These are phyloP conservation scores for Phyllopteryx taeniolatus DNA, from an alignment of 2,113 vertebrate genomes.

Conservation along the genomic window DNA sequence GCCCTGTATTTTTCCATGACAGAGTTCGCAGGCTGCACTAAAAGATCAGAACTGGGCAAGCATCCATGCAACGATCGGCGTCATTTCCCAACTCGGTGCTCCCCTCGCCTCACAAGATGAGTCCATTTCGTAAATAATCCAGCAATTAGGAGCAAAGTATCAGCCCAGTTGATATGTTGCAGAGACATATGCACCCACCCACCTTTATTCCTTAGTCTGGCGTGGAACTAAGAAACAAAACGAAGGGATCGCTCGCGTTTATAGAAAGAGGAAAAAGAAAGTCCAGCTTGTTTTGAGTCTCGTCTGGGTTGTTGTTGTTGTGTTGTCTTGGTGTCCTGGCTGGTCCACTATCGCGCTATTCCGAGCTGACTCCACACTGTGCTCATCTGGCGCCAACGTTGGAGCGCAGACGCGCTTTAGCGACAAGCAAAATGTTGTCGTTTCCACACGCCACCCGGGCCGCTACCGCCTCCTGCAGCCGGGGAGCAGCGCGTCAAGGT, in stretches of 20 bases:
- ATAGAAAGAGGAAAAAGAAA: slow-evolving; percentile 4
- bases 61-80: neutral
- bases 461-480: slow-evolving; percentile 40
- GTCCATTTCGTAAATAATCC: neutral
- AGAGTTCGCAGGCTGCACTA: slow-evolving; percentile 33
- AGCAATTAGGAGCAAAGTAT: neutral
- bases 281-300: slow-evolving; percentile 47
- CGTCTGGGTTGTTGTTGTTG: slow-evolving; percentile 38
- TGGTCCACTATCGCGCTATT: slow-evolving; percentile 18
- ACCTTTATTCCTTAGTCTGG: slow-evolving; percentile 52
- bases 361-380: slow-evolving; percentile 66
- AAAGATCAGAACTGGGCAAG: neutral
- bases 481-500: slow-evolving; percentile 20
- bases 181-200: slow-evolving; percentile 40
- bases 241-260: slow-evolving; percentile 17
- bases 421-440: slow-evolving; percentile 43
- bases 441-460: neutral
- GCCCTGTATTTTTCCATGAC: slow-evolving; percentile 57
- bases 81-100: neutral
- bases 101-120: neutral
- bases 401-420: slow-evolving; percentile 67
- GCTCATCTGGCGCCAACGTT: slow-evolving; percentile 78
- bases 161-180: neutral
- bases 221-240: neutral
- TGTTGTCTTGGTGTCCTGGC: slow-evolving; percentile 31